These are phyloP conservation scores for Drosophila austrosaltans DNA, from an alignment of 2,888 invertebrate species.

Conservation along the genomic window DNA sequence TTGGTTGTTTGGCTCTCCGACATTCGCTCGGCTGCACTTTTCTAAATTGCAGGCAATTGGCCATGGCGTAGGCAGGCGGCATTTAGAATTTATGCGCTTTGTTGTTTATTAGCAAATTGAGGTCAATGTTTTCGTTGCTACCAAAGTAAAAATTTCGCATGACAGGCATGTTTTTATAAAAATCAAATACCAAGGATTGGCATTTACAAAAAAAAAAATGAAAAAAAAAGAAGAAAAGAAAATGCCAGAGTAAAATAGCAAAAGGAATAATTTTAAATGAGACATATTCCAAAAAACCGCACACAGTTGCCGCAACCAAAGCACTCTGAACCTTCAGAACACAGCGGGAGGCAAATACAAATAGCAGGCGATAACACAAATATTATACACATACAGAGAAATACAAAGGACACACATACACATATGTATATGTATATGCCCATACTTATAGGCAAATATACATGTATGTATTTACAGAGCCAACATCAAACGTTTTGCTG, in stretches of 20 bases:
- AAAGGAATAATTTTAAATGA: constrained; percentile 74
- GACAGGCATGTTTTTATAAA: constrained; percentile 41
- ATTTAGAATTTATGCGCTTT: constrained; percentile 72
- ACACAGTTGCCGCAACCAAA: constrained; percentile 41
- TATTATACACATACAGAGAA: constrained; percentile 12
- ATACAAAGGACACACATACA: constrained; percentile 27
- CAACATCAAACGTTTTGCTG: constrained; percentile 75
- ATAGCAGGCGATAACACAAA: constrained; percentile 54
- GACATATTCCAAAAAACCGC: constrained; percentile 68
- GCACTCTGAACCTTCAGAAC: constrained; percentile 9
- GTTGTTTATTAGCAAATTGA: constrained; percentile 74
- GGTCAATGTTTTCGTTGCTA: constrained; percentile 56
- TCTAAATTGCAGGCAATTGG: constrained; percentile 81
- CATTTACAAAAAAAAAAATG: neutral
- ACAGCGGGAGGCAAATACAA: constrained; percentile 58
- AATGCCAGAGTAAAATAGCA: constrained; percentile 38
- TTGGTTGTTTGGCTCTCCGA: constrained; percentile 45
- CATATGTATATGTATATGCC: constrained; percentile 27
- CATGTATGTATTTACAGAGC: constrained; percentile 72
- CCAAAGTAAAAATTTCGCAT: neutral
- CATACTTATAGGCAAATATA: constrained; percentile 62
- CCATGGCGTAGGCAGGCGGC: constrained; percentile 61
- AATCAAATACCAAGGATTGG: constrained; percentile 66
- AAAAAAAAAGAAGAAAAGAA: neutral
- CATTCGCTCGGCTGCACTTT: constrained; percentile 74